Evolutionary conservation across 1,140 invertebrate species (phyloP), one percentile per base, ranked within the genome.

Genomic region (Plutomurus gul): DNA sequence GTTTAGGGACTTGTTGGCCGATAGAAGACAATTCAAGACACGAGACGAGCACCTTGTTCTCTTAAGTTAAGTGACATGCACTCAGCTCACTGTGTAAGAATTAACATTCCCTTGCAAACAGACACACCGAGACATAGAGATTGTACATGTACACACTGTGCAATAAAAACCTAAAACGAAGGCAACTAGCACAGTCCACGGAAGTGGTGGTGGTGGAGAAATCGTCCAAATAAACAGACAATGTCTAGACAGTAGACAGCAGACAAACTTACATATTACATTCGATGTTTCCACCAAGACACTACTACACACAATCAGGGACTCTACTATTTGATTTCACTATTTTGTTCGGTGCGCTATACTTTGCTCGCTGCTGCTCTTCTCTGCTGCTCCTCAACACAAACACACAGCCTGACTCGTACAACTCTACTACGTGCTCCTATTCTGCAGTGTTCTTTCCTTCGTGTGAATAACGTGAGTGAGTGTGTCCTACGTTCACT

Each of bases 231-330:
- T 65, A 76, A 75, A 76, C 75, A 79, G 78, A 79, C 72, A 65
- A 75, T 43, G 78, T 79, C 78, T 79, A 79, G 78, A 79, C 75
- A 4, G 49, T 51, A 77, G 75, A 77, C 78, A 36, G 16, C 65
- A 46, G 51, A 72, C 70, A 72, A 39, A 65, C 56, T 65, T 65
- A 65, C 56, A 65, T n/a, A n/a, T 65, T 65, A 33, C 56, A 65
- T 33, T 65, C 56, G 56, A 30, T 27, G 25, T 33, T 65, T 33
- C 30, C 27, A 65, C 13, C 27, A 65, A 30, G 4, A 33, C 51
- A 36, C 16, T n/a, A 65, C 27, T 7, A 22, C 22, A 30, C 22
- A 60, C 27, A 60, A 11, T 11, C 4, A 10, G n/a, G 25, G 30
- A 60, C 27, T 30, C 56, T 36, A 13, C 22, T 56, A 51, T 3